Conservation (phyloP, 2,797 vertebrate species). For the Poecile montanus region DNA sequence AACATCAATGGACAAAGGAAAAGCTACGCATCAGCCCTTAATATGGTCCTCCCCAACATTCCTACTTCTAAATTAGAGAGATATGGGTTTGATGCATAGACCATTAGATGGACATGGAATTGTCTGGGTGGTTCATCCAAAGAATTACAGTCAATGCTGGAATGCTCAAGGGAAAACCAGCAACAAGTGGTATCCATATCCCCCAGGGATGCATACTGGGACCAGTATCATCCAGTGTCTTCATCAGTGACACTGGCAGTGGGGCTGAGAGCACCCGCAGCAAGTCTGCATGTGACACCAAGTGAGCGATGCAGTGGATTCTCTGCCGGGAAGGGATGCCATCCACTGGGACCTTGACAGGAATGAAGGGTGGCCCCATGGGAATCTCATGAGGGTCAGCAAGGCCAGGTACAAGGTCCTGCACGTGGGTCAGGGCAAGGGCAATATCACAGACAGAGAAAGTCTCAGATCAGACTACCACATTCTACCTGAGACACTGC, state of each 20-base stretch:
- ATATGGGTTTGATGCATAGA: neutral
- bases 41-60: accelerated
- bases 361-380: neutral
- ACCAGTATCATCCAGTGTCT: neutral
- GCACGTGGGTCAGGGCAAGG: neutral
- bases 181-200: neutral
- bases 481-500: neutral
- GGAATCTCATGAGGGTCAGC: neutral
- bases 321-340: neutral
- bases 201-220: neutral
- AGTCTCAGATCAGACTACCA: neutral
- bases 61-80: neutral
- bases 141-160: neutral
- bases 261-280: accelerated
- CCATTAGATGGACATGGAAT: neutral
- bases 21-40: neutral
- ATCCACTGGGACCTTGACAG: neutral
- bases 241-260: neutral
- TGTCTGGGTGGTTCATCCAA: accelerated
- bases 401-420: neutral
- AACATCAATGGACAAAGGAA: neutral
- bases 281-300: neutral
- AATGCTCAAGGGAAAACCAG: neutral
- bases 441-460: neutral
- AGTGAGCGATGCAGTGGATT: accelerated